phyloP scores from a whole-genome alignment of 2,797 vertebrate genomes.

The Pangasius sanitwongsei region DNA sequence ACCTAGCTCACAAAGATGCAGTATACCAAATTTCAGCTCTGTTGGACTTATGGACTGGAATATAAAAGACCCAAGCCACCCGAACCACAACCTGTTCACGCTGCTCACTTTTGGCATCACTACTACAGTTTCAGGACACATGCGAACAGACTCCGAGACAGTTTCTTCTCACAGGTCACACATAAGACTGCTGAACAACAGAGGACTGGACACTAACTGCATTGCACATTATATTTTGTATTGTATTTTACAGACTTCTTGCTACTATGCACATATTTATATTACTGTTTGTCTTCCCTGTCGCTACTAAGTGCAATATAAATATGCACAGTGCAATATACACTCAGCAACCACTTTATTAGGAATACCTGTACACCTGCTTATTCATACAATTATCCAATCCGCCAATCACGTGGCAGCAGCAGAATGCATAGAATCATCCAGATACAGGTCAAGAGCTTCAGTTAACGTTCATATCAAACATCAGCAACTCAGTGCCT shows the following conservation, averaged over 20 bases:
- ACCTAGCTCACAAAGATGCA: not conserved
- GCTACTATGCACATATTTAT: not conserved
- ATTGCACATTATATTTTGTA: not conserved
- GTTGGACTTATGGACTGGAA: not conserved
- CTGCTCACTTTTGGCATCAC: not conserved
- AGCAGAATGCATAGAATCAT: not conserved
- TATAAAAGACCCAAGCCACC: not conserved
- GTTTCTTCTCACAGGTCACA: not conserved
- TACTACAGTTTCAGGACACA: not conserved
- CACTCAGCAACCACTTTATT: not conserved
- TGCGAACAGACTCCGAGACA: not conserved
- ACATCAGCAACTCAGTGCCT: not conserved
- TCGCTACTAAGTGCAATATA: not conserved
- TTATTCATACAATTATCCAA: not conserved
- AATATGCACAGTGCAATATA: not conserved
- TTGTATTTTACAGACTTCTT: not conserved
- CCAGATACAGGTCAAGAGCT: not conserved
- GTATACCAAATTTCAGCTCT: not conserved
- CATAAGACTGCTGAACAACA: not conserved
- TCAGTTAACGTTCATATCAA: not conserved
- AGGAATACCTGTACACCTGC: not conserved
- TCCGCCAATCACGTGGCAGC: not conserved
- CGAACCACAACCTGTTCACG: not conserved
- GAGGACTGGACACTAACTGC: not conserved
- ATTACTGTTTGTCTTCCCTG: not conserved